These are phyloP conservation scores for Leucoraja erinaceus DNA, from an alignment of 2,113 vertebrate species.

Conservation along the genomic window DNA sequence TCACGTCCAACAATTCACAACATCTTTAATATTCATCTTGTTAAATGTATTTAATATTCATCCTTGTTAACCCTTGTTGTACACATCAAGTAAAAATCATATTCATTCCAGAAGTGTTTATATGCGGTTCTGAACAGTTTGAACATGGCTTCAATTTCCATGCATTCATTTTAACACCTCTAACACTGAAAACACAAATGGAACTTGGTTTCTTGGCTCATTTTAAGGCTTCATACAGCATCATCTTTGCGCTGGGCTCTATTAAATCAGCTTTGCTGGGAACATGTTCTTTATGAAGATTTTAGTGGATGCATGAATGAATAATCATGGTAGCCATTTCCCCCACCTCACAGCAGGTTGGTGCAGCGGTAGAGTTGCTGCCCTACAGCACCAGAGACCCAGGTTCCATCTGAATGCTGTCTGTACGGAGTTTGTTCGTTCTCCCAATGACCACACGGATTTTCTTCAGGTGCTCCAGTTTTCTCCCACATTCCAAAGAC, in stretches of 20 bases:
- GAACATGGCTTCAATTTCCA: not conserved
- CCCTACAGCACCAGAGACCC: too few species aligned
- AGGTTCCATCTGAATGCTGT: too few species aligned
- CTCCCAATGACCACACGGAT: too few species aligned
- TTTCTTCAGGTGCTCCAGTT: too few species aligned
- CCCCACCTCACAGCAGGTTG: not conserved
- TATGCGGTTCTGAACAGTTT: not conserved
- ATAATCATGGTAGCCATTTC: not conserved
- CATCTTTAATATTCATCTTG: not conserved
- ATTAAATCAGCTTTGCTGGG: not conserved
- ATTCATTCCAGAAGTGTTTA: constrained; percentile 1
- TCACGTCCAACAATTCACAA: constrained; percentile 21
- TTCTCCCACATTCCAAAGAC: too few species aligned
- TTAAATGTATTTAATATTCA: not conserved
- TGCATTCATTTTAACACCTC: not conserved
- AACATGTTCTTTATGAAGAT: not conserved
- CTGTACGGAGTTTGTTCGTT: too few species aligned
- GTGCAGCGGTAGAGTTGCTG: too few species aligned
- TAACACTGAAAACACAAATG: not conserved
- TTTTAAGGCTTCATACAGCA: too few species aligned
- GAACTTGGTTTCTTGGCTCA: not conserved
- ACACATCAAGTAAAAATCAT: not conserved
- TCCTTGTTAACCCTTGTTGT: not conserved
- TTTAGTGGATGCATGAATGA: not conserved
- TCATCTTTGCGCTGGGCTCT: not conserved